Conservation (phyloP, 2,113 vertebrate genomes). For the Ginglymostoma cirratum region DNA sequence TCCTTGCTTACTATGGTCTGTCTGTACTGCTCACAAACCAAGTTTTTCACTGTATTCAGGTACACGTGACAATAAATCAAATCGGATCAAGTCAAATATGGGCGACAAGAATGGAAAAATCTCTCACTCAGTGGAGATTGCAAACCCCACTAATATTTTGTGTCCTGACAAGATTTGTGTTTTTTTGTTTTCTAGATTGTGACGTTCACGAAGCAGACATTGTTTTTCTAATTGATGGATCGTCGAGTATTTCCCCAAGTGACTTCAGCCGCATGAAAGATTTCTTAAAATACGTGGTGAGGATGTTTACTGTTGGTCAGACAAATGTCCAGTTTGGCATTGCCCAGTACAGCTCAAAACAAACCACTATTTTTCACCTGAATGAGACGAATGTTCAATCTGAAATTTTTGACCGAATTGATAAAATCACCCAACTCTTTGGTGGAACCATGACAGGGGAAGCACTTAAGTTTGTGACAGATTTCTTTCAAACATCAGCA, state of each 20-base stretch:
- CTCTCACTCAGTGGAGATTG: neutral
- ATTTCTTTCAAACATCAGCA: slow-evolving; percentile 42
- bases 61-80: too few relatives aligned
- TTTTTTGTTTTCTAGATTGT: slow-evolving; percentile 45
- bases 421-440: slow-evolving; percentile 44
- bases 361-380: slow-evolving; percentile 43
- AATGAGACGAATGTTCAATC: neutral
- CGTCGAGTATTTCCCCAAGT: slow-evolving; percentile 46
- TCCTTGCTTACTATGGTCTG: too few relatives aligned
- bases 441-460: slow-evolving; percentile 46
- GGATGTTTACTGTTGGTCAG: slow-evolving; percentile 45
- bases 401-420: slow-evolving; percentile 43
- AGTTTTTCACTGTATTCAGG: too few relatives aligned
- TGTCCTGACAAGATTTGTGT: neutral
- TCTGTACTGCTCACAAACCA: too few relatives aligned
- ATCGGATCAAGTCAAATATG: neutral
- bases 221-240: slow-evolving; percentile 58
- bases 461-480: slow-evolving; percentile 43
- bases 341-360: slow-evolving; percentile 48
- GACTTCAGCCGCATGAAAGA: slow-evolving; percentile 50
- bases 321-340: slow-evolving; percentile 47
- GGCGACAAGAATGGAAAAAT: neutral
- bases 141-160: neutral
- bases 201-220: slow-evolving; percentile 50
- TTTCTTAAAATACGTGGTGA: slow-evolving; percentile 47